Percentiles rank a stretch among this genome's conserved stretches.
phyloP scores from a whole-genome alignment of 2,113 vertebrate genomes.

The Halcyon senegalensis region DNA sequence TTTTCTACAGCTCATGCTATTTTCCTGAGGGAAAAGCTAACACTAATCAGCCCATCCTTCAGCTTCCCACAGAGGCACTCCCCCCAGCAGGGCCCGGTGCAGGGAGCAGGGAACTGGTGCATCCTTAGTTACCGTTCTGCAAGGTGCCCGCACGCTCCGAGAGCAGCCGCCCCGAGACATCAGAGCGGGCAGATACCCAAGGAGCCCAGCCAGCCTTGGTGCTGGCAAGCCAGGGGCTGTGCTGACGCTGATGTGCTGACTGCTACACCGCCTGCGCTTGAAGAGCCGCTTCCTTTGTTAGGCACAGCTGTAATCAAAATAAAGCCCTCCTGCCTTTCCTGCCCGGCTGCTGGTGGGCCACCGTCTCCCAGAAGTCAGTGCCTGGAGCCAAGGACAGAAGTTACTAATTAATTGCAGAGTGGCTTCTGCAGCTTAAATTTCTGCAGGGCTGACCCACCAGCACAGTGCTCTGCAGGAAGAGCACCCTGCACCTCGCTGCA shows the following conservation, averaged over 20 bases:
- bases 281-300: not conserved
- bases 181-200: not conserved
- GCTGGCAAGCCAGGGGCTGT: not conserved
- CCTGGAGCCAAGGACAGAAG: not conserved
- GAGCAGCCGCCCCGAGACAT: accelerated
- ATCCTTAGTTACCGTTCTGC: not conserved
- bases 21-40: not conserved
- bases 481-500: not conserved
- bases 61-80: not conserved
- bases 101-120: not conserved
- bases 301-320: not conserved
- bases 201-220: not conserved
- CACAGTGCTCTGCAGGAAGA: not conserved
- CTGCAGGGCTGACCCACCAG: not conserved
- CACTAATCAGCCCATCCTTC: not conserved
- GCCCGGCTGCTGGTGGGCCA: not conserved
- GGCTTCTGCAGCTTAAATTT: slow-evolving; percentile 18
- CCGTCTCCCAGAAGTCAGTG: not conserved
- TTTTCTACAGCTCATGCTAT: not conserved
- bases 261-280: not conserved
- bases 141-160: accelerated
- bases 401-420: slow-evolving; percentile 38
- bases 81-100: accelerated
- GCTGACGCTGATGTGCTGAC: accelerated
- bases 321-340: not conserved